These are phyloP conservation scores for Mormyrus lacerda DNA, from an alignment of 2,113 vertebrate genomes.

Conservation along the genomic window DNA sequence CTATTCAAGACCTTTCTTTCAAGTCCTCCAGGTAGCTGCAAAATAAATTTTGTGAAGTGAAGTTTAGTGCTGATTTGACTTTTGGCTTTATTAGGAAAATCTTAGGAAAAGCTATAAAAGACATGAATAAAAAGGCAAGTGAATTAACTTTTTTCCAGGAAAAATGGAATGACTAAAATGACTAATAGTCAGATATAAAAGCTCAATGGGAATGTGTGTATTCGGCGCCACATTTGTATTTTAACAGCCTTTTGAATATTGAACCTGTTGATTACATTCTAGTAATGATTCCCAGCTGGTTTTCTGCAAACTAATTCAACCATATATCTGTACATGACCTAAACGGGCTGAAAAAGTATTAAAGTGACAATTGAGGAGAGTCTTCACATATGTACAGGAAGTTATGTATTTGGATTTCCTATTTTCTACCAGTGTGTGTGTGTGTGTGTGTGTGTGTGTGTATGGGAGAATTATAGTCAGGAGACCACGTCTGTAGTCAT, in stretches of 20 bases:
- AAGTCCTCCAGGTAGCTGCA: neutral
- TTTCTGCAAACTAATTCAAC: neutral
- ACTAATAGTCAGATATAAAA: neutral
- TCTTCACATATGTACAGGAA: neutral
- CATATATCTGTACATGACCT: neutral
- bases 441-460: neutral
- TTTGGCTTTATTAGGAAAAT: neutral
- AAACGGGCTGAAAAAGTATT: neutral
- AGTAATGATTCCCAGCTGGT: neutral
- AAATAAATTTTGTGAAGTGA: neutral
- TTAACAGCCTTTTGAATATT: neutral
- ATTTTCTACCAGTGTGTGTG: neutral
- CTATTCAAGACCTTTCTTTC: neutral
- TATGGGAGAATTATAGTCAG: neutral
- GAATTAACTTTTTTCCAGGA: neutral
- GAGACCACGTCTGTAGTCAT: neutral
- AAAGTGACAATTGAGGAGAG: neutral
- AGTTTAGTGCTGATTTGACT: neutral
- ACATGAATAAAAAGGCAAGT: neutral
- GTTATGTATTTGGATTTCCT: neutral
- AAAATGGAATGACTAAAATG: slow-evolving; percentile 1
- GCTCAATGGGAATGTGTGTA: neutral
- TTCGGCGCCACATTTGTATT: neutral
- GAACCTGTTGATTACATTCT: neutral
- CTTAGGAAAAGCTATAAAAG: neutral